Evolutionary conservation across 2,113 vertebrate species (phyloP).

Genomic region (Hylia prasina): DNA sequence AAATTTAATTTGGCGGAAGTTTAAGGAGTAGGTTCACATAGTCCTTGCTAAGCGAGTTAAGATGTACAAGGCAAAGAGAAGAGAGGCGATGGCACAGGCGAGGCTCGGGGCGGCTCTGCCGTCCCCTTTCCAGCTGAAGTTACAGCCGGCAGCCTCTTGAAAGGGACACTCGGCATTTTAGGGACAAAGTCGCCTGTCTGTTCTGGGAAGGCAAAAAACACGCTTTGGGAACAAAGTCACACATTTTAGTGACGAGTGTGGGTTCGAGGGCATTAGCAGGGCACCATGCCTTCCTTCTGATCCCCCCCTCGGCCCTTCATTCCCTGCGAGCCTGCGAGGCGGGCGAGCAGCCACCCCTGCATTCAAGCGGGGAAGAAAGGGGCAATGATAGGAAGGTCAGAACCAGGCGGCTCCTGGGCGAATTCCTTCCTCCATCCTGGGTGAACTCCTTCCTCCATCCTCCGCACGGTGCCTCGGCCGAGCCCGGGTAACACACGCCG

Average conservation of each 20-base stretch:
- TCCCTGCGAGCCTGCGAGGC: not conserved
- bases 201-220: not conserved
- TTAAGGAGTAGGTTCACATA: not conserved
- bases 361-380: not conserved
- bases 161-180: not conserved
- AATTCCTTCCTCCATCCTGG: not conserved
- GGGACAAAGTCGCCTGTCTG: not conserved
- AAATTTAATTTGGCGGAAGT: not conserved
- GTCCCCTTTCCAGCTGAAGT: not conserved
- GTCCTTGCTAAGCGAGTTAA: not conserved
- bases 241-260: not conserved
- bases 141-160: not conserved
- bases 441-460: not conserved
- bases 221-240: fast-evolving
- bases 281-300: not conserved
- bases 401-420: fast-evolving
- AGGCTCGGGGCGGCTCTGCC: not conserved
- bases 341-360: not conserved
- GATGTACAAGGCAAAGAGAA: not conserved
- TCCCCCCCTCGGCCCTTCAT: not conserved
- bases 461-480: fast-evolving
- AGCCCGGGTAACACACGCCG: fast-evolving
- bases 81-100: fast-evolving
- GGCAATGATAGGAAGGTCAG: not conserved
- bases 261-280: not conserved